Evolutionary conservation across 2,113 vertebrate species (phyloP), one percentile per base, ranked within the genome.

Genomic region (Ceyx cyanopectus): DNA sequence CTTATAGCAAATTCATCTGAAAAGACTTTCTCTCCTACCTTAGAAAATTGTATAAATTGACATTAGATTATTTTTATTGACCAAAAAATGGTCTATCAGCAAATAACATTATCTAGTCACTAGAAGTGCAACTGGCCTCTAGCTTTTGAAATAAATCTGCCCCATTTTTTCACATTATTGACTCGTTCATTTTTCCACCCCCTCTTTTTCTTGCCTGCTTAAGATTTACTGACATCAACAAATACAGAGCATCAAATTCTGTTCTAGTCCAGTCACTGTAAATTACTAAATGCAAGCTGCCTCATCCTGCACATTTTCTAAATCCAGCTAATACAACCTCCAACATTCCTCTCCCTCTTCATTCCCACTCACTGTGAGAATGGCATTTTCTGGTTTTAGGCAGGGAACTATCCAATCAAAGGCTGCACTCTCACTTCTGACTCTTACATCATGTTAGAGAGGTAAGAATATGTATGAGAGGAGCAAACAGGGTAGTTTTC

Each of bases 51-150:
- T 85, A 87, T 91, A 77, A 92, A 89, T 85, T 90, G 85, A 92
- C 85, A 91, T 73, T 81, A 91, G 61, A 87, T 94, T 89, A 87
- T 91, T 92, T 95, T 91, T 85, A 92, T 85, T 94, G 87, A 92
- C 87, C 29, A 89, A 83, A 92, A 93, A 83, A 61, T 82, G 67
- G 67, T 80, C 79, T 87, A 90, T 85, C 67, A 85, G 45, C 79
- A 94, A 91, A 94, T 91, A 87, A 69, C 93, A 87, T 87, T 67
- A 91, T 46, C 67, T 89, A 76, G 43, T 87, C 84, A 63, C 79
- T 89, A 51, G 32, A 2, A 69, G 37, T 18, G 43, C 60, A 94
- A 82, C 45, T 67, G 51, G 60, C 51, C 72, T 82, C 70, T 62
- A 80, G 68, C 80, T 82, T 84, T 89, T 77, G 68, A 91, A 92